Evolutionary conservation across 2,113 vertebrate genomes (phyloP).

Genomic region (Hirundichthys speculiger): DNA sequence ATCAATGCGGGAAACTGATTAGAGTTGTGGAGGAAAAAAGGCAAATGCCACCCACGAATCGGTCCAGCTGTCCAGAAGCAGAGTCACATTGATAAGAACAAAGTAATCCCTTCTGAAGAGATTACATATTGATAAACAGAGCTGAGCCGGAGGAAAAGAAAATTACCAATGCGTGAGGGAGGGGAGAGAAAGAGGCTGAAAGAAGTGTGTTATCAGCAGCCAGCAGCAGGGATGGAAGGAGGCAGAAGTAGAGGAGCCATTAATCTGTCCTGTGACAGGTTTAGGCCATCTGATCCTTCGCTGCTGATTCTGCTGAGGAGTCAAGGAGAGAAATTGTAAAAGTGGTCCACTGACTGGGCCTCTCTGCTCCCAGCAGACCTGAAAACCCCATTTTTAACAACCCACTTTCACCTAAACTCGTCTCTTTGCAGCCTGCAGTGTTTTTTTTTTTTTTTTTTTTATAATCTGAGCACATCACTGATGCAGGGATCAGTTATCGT

Average conservation of each 20-base stretch:
- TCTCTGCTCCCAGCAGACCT: slow-evolving; percentile 37
- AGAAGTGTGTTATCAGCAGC: slow-evolving; percentile 62
- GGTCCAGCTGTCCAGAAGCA: background rate
- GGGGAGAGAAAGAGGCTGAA: slow-evolving; percentile 9
- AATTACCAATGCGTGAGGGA: slow-evolving; percentile 21
- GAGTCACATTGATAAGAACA: background rate
- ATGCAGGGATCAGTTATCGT: slow-evolving; percentile 15
- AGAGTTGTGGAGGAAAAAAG: too few species aligned
- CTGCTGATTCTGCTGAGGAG: slow-evolving; percentile 53
- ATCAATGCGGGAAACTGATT: background rate
- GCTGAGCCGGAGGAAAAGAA: slow-evolving; percentile 13
- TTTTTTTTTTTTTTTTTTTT: slow-evolving; percentile 30
- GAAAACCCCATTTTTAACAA: slow-evolving; percentile 51
- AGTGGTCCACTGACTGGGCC: slow-evolving; percentile 22
- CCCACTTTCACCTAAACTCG: slow-evolving; percentile 36
- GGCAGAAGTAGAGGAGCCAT: slow-evolving; percentile 47
- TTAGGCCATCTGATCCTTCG: slow-evolving; percentile 69
- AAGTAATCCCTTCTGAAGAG: background rate
- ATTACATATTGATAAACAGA: slow-evolving; percentile 9
- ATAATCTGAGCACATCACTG: slow-evolving; percentile 19
- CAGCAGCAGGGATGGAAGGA: slow-evolving; percentile 43
- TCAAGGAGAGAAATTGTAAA: slow-evolving; percentile 52
- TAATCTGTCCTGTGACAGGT: slow-evolving; percentile 74
- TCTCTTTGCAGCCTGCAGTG: slow-evolving; percentile 9
- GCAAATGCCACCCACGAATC: background rate